Conservation (phyloP, 2,113 vertebrate species). For the Tonatia bakeri region DNA sequence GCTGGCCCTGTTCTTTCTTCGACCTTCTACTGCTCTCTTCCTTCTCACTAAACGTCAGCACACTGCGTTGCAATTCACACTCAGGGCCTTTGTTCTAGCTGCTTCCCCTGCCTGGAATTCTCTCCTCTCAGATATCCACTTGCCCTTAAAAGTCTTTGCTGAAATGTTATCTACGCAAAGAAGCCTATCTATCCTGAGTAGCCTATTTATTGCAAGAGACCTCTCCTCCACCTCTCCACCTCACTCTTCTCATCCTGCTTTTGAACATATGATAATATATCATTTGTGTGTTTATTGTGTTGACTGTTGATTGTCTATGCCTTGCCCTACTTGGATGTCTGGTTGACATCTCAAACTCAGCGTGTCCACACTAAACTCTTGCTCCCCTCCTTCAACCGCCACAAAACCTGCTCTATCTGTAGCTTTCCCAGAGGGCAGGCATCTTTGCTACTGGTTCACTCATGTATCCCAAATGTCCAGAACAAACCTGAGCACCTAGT, state of each 20-base stretch:
- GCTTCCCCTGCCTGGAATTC: neutral
- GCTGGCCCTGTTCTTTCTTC: neutral
- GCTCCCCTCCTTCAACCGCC: neutral
- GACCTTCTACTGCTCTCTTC: neutral
- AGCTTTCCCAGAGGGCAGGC: neutral
- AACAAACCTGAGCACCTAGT: no score
- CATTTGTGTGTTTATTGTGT: neutral
- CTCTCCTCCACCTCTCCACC: neutral
- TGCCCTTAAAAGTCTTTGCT: neutral
- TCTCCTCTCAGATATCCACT: neutral
- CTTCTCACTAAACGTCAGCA: neutral
- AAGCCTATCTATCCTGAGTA: neutral
- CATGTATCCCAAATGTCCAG: no score
- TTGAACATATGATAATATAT: neutral
- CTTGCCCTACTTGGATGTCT: neutral
- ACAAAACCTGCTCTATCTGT: no score
- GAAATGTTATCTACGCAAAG: neutral
- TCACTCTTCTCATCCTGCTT: neutral
- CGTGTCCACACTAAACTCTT: neutral
- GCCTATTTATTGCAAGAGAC: neutral
- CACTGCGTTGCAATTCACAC: no score
- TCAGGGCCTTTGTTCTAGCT: neutral
- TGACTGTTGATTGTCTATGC: neutral
- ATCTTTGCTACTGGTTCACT: neutral
- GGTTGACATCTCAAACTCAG: neutral